Base-by-base conservation (phyloP, 2,797 vertebrate species). In the Chloroceryle amazona region DNA sequence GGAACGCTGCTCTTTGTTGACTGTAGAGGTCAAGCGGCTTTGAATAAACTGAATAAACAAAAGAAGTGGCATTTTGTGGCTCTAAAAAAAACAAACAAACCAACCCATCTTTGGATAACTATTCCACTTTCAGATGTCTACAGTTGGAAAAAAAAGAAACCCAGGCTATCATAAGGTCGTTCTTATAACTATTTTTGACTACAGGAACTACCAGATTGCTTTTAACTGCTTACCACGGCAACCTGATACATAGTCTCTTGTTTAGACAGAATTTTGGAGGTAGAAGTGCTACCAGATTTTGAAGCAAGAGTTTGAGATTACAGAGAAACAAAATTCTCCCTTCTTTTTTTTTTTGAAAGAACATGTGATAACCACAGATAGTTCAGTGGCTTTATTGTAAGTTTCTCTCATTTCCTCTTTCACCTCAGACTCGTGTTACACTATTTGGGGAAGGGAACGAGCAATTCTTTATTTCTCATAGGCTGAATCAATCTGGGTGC, bases 341-440 rank as follows among this genome's bases (percentile, higher is more conserved):
- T 3, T 20, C 1, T 55, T 13, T 4, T 20, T 2, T 55, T 78
- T 55, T 51, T 55, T 13, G 4, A 41, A 72, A 41, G 35, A 37
- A 1, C 42, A 42, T 14, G 8, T 19, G 33, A 42, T 58, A 51
- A 26, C 8, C 26, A 65, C 37, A 8, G 25, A 4, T 16, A 11
- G 18, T 8, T 37, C 26, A 3, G 13, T 9, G 2, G 5, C 29
- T 42, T 26, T 8, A 3, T 18, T 25, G 4, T 25, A 86, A 31
- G 18, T 13, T 62, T 44, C 10, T 66, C 21, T n/a, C 4, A 5
- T 26, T 28, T 39, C 23, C 8, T 61, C 22, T 33, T 13, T 49
- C 16, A 42, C 11, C 13, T 44, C 60, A 37, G 39, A 9, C 7
- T n/a, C 25, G 41, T 3, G 0, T 11, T 26, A n/a, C 0, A 1